Conservation (phyloP, 2,113 vertebrate genomes). For the Tilapia sparmanii region DNA sequence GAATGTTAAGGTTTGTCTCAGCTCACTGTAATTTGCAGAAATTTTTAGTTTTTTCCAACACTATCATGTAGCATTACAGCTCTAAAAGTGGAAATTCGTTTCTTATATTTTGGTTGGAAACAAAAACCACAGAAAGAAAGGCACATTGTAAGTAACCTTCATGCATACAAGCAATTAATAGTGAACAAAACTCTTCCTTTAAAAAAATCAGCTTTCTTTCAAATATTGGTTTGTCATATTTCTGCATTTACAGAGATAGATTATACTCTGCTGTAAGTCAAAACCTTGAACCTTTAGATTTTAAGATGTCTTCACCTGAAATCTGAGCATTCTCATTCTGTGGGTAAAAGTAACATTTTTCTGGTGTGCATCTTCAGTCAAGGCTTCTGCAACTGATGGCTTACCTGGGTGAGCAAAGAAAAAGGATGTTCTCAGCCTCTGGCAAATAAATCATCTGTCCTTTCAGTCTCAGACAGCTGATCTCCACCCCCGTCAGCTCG, state of each 20-base stretch:
- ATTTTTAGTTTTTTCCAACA: neutral
- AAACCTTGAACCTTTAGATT: neutral
- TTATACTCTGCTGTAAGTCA: neutral
- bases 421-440: conserved; percentile 98
- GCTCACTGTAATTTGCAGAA: neutral
- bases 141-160: neutral
- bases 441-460: conserved; percentile 98
- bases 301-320: neutral
- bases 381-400: neutral
- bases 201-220: neutral
- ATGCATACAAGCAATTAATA: neutral
- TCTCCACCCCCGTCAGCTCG: conserved; percentile 94
- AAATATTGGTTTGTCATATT: neutral
- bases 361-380: neutral
- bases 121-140: neutral
- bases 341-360: neutral
- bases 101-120: neutral
- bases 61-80: neutral
- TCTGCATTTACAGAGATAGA: neutral
- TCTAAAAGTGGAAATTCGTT: neutral
- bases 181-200: neutral
- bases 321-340: neutral
- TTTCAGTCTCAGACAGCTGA: conserved; percentile 94
- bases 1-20: neutral
- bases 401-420: conserved; percentile 97